Conservation (phyloP, 2,797 vertebrate genomes). For the Lophius americanus region DNA sequence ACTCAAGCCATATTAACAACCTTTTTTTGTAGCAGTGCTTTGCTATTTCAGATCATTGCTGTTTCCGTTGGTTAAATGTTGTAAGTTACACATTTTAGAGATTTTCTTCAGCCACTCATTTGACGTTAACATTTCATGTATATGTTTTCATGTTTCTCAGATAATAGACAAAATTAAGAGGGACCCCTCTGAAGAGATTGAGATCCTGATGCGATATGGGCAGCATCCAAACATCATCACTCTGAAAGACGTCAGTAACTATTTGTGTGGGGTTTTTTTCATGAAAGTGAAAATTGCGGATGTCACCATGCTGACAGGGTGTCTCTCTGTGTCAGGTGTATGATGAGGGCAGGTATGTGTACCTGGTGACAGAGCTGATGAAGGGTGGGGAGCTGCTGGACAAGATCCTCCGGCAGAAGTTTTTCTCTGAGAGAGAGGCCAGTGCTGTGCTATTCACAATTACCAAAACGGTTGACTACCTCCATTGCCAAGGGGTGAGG, state of each 20-base stretch:
- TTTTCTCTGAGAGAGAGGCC: conserved; percentile 95
- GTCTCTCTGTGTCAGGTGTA: conserved; percentile 84
- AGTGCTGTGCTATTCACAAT: conserved; percentile 95
- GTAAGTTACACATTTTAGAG: not conserved
- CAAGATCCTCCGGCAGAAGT: conserved; percentile 94
- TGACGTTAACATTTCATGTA: not conserved
- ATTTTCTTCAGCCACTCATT: not conserved
- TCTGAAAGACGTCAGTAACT: conserved; percentile 91
- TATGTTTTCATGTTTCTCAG: conserved; percentile 66
- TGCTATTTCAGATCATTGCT: not conserved
- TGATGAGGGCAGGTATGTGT: conserved; percentile 93
- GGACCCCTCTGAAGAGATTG: conserved; percentile 97
- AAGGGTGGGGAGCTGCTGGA: conserved; percentile 97
- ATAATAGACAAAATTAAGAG: conserved; percentile 98
- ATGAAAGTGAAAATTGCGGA: too few species aligned
- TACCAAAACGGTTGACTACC: conserved; percentile 95
- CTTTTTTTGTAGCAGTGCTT: not conserved
- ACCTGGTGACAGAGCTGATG: conserved; percentile 96
- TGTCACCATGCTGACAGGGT: conserved; percentile 1
- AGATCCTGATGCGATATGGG: conserved; percentile 96
- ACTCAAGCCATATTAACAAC: not conserved
- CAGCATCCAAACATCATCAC: conserved; percentile 98
- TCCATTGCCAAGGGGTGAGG: conserved; percentile 97
- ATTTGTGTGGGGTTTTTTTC: not conserved
- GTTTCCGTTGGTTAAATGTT: not conserved